These are phyloP conservation scores for Tapirus indicus DNA, from an alignment of 2,797 vertebrate species.

Conservation along the genomic window DNA sequence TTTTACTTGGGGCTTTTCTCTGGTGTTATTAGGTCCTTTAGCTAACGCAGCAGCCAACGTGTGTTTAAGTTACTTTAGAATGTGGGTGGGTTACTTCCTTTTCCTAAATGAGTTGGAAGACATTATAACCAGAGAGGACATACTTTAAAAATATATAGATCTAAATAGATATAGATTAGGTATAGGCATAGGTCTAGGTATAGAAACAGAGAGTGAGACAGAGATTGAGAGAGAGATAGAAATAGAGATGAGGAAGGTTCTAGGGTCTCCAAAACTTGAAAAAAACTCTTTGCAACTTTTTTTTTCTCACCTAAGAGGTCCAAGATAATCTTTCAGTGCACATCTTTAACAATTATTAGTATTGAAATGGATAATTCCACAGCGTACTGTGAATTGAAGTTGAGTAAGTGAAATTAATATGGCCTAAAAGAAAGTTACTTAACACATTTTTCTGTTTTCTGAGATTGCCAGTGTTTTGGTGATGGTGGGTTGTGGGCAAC, in stretches of 20 bases:
- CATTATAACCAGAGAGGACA: not conserved
- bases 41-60: not conserved
- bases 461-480: conserved; percentile 5
- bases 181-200: no score
- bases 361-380: not conserved
- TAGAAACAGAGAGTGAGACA: not conserved
- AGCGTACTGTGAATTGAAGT: not conserved
- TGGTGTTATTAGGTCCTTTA: not conserved
- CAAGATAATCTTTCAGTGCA: not conserved
- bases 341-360: conserved; percentile 5
- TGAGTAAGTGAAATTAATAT: conserved; percentile 37
- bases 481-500: not conserved
- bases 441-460: conserved; percentile 19
- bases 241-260: not conserved
- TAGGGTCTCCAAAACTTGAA: not conserved
- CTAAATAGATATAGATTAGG: not conserved
- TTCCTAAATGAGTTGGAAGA: not conserved
- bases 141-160: not conserved
- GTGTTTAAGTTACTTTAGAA: conserved; percentile 31
- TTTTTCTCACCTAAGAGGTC: not conserved
- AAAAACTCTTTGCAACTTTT: not conserved
- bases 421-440: conserved; percentile 10
- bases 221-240: not conserved
- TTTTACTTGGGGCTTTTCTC: not conserved
- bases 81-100: not conserved